A percentile compares a stretch with the other conserved stretches of the same genome.
phyloP scores from a whole-genome alignment of 2,113 vertebrate species.

The Grammatotria lemairii region DNA sequence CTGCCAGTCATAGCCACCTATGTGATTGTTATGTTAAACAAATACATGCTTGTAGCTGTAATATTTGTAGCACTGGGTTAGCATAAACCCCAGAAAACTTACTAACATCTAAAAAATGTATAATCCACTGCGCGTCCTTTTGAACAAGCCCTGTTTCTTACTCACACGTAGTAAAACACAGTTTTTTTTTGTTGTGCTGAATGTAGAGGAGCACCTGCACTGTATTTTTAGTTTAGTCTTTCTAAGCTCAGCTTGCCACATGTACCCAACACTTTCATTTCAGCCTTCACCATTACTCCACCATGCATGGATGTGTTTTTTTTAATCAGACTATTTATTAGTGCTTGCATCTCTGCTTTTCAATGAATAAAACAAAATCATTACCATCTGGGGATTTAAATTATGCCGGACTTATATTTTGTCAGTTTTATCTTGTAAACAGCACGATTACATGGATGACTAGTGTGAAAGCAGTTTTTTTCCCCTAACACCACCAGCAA shows the following conservation, averaged over 20 bases:
- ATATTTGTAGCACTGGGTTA: neutral
- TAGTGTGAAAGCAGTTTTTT: neutral
- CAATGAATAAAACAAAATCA: neutral
- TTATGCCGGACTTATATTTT: neutral
- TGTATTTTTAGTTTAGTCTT: neutral
- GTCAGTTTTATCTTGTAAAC: neutral
- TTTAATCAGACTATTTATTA: neutral
- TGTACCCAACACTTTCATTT: neutral
- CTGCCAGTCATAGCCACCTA: neutral
- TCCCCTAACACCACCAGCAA: neutral
- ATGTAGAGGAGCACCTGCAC: neutral
- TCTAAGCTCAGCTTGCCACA: neutral
- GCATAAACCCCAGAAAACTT: neutral
- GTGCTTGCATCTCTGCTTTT: neutral
- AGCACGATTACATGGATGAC: neutral
- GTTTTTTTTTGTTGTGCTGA: neutral
- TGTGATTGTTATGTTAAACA: neutral
- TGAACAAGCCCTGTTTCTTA: neutral
- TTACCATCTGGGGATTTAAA: neutral
- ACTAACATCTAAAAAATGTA: neutral
- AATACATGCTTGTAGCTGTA: neutral
- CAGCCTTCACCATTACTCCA: neutral
- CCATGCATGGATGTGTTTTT: neutral
- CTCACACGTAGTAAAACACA: neutral
- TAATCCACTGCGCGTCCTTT: neutral